Base-by-base conservation (phyloP, 2,888 invertebrate genomes). In the Odontothrips loti region DNA sequence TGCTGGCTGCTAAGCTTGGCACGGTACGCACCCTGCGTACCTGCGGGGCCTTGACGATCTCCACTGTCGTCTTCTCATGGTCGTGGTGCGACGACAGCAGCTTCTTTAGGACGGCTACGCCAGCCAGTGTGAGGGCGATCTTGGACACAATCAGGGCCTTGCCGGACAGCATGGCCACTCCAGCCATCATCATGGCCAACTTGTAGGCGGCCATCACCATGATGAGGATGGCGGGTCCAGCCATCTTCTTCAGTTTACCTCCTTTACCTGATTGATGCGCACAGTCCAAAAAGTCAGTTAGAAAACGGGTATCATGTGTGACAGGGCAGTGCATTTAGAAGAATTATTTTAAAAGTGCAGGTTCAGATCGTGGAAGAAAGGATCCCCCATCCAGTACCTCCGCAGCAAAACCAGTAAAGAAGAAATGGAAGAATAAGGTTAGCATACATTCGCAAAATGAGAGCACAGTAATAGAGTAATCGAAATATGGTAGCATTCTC, bases 121-220 rank as follows among this genome's bases (percentile, higher is more conserved):
- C 87, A 8, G 92, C 91, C 48, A 92, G 85, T 80, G 92, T 86
- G 29, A 93, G 86, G 0, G 92, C 92, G 80, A 92, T 89, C 86
- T 93, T 93, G 10, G 92, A 91, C 82, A 93, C 89, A 81, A 93
- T 87, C 82, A 93, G 87, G 6, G 93, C 93, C 12, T 92, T 90
- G 79, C 92, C 92, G 0, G 93, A 92, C 84, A 93, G 88, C 82
- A 93, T 88, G 10, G 92, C 91, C 82, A 93, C 90, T 87, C 93
- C 92, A 47, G 92, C 91, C 86, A 92, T 90, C 82, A 92, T 90
- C 87, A 93, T 87, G 87, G 92, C 92, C 1, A 90, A 90, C 87
- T 92, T 88, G 88, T 92, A 90, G 78, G 91, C 88, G 85, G 84
- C 84, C 84, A 86, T 85, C 20, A 91, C 91, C 82, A 90, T 91